Conservation (phyloP, 2,888 invertebrate species). For the Carabus problematicus region DNA sequence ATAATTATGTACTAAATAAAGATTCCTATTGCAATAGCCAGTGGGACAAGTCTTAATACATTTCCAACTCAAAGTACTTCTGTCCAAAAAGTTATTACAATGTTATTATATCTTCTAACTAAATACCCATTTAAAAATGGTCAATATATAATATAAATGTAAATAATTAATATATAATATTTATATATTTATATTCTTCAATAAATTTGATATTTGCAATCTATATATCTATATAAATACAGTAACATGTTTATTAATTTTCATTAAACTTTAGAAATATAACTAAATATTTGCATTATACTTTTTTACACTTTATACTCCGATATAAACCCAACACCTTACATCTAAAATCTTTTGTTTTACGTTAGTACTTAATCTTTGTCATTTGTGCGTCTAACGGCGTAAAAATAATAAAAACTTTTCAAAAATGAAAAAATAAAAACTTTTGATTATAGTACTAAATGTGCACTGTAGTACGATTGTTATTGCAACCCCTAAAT, state of each 20-base stretch:
- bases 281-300: constrained; percentile 38
- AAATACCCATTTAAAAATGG: constrained; percentile 14
- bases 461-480: constrained; percentile 41
- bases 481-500: constrained; percentile 43
- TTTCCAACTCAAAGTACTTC: constrained; percentile 31
- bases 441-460: constrained; percentile 41
- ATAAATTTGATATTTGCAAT: constrained; percentile 39
- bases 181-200: constrained; percentile 36
- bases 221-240: constrained; percentile 40
- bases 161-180: constrained; percentile 42
- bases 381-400: constrained; percentile 43
- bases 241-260: constrained; percentile 43
- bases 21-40: constrained; percentile 38
- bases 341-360: constrained; percentile 33
- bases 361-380: constrained; percentile 40
- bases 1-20: constrained; percentile 38
- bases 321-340: constrained; percentile 42
- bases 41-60: constrained; percentile 25
- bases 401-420: constrained; percentile 25
- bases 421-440: constrained; percentile 29
- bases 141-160: constrained; percentile 34
- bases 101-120: constrained; percentile 25
- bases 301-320: constrained; percentile 43
- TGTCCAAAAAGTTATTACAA: constrained; percentile 33
- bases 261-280: constrained; percentile 42